phyloP scores from a whole-genome alignment of 2,113 vertebrate species.

The Gymnocephalus cernua region DNA sequence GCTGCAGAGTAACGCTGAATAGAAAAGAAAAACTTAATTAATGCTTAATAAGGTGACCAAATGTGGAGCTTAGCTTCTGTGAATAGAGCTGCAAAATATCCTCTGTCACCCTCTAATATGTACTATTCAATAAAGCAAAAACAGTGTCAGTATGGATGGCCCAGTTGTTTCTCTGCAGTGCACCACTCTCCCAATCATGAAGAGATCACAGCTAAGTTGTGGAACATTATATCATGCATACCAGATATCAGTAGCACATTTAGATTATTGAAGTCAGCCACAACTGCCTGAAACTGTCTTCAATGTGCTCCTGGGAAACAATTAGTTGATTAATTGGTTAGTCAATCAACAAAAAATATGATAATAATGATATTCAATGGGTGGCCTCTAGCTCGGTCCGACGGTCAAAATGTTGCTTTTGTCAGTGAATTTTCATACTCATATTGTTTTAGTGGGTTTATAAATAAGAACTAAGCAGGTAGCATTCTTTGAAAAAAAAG shows the following conservation, averaged over 20 bases:
- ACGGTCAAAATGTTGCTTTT: background rate
- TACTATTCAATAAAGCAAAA: conserved; percentile 29
- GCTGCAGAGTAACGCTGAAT: background rate
- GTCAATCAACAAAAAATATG: background rate
- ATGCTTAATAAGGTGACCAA: background rate
- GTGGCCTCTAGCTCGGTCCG: too few relatives aligned
- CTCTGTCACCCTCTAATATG: conserved; percentile 18
- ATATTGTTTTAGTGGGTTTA: background rate
- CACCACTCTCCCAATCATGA: conserved; percentile 26
- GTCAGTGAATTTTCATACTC: background rate
- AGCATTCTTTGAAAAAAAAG: background rate
- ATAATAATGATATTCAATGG: too few relatives aligned
- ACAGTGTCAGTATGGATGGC: background rate
- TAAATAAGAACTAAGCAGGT: too few relatives aligned
- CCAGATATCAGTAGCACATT: conserved; percentile 50
- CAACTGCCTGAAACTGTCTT: conserved; percentile 64
- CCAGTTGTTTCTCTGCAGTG: conserved; percentile 25
- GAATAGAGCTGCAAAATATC: conserved; percentile 40
- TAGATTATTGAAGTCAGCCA: conserved; percentile 44
- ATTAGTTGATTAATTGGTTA: background rate
- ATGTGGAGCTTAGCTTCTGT: background rate
- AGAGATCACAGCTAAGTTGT: conserved; percentile 43
- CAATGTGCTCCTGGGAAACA: conserved; percentile 59
- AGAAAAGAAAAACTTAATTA: background rate
- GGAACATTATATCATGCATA: conserved; percentile 52